Conservation (phyloP, 2,113 vertebrate species). For the Calonectris borealis region DNA sequence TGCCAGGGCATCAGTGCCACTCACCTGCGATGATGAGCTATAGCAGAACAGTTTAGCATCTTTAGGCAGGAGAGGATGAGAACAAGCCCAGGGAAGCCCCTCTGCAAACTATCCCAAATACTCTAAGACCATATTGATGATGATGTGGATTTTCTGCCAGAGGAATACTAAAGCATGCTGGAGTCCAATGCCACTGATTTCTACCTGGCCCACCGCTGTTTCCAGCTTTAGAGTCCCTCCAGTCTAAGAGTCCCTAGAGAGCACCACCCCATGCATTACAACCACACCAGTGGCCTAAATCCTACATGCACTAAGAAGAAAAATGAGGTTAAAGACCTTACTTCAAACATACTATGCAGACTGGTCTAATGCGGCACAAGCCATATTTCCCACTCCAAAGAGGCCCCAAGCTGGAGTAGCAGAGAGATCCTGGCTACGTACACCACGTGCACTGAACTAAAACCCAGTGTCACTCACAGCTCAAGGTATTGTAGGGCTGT, state of each 20-base stretch:
- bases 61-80: background rate
- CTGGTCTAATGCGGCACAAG: background rate
- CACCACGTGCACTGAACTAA: background rate
- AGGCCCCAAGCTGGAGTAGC: background rate
- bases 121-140: background rate
- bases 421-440: background rate
- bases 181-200: background rate
- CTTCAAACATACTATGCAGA: background rate
- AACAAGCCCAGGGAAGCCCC: background rate
- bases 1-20: background rate
- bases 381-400: background rate
- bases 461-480: background rate
- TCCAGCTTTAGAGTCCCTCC: background rate
- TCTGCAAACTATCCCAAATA: background rate
- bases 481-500: background rate
- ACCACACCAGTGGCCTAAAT: background rate
- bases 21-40: background rate
- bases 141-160: background rate
- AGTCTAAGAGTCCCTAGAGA: background rate
- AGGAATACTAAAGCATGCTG: background rate
- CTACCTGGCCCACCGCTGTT: background rate
- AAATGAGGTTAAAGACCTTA: background rate
- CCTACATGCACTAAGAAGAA: background rate
- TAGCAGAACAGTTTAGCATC: background rate
- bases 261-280: background rate